Evolutionary conservation across 37 sponge, comb jelly and placozoan species (phyloP).

Genomic region (Spongilla lacustris): DNA sequence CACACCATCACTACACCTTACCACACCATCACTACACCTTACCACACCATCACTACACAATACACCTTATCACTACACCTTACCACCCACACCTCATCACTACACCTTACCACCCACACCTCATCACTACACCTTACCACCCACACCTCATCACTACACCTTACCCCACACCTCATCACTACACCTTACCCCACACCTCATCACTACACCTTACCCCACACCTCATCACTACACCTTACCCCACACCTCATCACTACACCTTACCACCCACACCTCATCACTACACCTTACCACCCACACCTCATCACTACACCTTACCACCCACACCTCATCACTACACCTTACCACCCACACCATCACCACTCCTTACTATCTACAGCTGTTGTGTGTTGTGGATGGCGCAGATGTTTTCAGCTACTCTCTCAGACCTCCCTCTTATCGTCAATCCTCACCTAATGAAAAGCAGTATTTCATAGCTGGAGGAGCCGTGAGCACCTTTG

Average conservation of each 20-base stretch:
- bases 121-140: neutral
- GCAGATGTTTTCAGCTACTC: conserved; percentile 15
- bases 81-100: conserved; percentile 3
- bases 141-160: neutral
- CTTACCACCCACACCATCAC: neutral
- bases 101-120: neutral
- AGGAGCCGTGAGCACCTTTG: conserved; percentile 53
- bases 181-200: neutral
- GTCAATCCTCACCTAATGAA: neutral
- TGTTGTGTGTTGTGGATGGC: conserved; percentile 58
- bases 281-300: neutral
- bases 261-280: conserved; percentile 4
- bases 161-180: neutral
- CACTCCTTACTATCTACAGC: conserved; percentile 5
- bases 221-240: neutral
- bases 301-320: conserved; percentile 13
- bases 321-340: neutral
- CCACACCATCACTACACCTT: neutral
- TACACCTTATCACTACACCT: neutral
- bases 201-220: neutral
- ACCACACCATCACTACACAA: neutral
- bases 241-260: neutral
- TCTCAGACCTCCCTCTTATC: neutral
- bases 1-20: too few species aligned
- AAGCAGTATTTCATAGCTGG: conserved; percentile 61